Conservation (phyloP, 2,113 vertebrate species). For the Melanerpes formicivorus region DNA sequence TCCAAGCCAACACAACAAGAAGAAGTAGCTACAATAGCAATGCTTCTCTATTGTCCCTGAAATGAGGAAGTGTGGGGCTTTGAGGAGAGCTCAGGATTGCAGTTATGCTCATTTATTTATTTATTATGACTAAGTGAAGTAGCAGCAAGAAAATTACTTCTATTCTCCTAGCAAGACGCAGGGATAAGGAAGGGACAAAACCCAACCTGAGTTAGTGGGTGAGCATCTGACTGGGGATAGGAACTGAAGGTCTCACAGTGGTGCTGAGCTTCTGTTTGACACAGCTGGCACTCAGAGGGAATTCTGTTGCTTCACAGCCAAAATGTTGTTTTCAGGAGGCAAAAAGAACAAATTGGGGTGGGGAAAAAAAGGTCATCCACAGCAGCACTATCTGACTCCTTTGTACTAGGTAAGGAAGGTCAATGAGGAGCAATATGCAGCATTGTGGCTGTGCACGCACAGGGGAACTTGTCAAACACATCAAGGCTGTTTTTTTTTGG, state of each 20-base stretch:
- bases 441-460: rapidly evolving
- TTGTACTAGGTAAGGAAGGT: background rate
- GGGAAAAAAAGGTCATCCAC: background rate
- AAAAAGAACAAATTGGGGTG: background rate
- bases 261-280: background rate
- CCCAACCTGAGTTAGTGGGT: background rate
- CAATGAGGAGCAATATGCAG: background rate
- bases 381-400: background rate
- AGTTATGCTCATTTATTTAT: background rate
- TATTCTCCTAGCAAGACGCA: background rate
- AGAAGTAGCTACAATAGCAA: background rate
- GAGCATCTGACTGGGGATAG: background rate
- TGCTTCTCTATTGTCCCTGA: background rate
- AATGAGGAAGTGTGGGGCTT: background rate
- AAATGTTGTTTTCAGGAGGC: background rate
- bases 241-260: background rate
- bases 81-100: background rate
- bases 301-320: background rate
- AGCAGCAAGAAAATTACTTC: background rate
- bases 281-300: background rate
- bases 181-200: background rate
- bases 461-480: background rate
- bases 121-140: background rate
- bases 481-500: background rate
- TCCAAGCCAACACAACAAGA: background rate